phyloP scores from a whole-genome alignment of 2,113 vertebrate species.

The Castor canadensis region DNA sequence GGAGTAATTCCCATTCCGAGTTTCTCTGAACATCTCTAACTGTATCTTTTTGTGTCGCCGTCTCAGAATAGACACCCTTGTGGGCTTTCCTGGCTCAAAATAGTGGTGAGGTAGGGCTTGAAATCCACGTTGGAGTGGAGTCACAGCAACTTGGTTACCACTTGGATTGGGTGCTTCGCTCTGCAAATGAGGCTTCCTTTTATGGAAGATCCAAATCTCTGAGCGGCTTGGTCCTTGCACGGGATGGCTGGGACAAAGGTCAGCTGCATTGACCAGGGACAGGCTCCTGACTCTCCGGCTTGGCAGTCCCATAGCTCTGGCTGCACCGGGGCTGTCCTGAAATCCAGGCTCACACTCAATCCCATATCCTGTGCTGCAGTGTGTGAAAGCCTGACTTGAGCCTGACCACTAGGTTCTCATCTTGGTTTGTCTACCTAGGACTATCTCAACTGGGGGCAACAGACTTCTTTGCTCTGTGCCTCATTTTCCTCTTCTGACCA shows the following conservation, averaged over 20 bases:
- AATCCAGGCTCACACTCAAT: neutral
- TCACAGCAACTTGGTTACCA: constrained; percentile 75
- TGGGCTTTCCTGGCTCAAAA: constrained; percentile 84
- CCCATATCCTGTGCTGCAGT: accelerated
- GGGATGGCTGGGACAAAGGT: accelerated
- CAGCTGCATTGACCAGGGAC: accelerated
- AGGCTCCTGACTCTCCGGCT: neutral
- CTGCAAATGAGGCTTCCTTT: constrained; percentile 51
- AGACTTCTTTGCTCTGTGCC: accelerated
- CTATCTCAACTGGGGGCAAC: accelerated
- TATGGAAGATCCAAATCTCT: constrained; percentile 55
- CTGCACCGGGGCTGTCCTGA: neutral
- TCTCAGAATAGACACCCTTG: constrained; percentile 84
- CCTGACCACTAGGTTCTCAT: accelerated
- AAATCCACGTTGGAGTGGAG: constrained; percentile 72
- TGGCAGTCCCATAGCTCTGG: neutral
- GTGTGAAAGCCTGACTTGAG: neutral
- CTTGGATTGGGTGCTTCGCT: constrained; percentile 72
- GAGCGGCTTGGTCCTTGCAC: accelerated
- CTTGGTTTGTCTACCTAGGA: neutral
- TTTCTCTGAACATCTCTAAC: constrained; percentile 80
- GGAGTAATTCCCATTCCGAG: constrained; percentile 84
- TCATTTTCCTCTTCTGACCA: neutral
- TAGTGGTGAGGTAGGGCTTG: constrained; percentile 79
- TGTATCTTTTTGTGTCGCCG: constrained; percentile 82